Percentiles rank a stretch among this genome's conserved stretches.
Evolutionary conservation across 2,888 invertebrate species (phyloP).

Genomic region (Spicauda simplicius): DNA sequence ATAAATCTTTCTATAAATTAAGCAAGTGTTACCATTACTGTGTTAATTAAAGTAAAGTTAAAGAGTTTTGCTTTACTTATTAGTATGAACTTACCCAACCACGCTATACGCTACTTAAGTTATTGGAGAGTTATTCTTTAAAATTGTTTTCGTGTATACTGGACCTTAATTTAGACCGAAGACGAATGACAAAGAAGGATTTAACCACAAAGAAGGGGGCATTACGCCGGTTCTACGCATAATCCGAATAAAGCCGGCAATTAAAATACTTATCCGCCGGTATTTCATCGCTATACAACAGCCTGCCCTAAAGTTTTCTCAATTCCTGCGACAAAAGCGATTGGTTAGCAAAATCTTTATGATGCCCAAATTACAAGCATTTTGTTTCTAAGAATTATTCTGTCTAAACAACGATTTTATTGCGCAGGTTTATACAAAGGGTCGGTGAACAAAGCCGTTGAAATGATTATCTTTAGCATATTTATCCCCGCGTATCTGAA

Average conservation of each 20-base stretch:
- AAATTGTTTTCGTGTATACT: constrained; percentile 21
- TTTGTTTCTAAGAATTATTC: constrained; percentile 5
- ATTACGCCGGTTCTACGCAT: constrained; percentile 54
- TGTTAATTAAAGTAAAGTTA: too few species aligned
- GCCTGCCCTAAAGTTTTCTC: constrained; percentile 5
- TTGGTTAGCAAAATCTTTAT: constrained; percentile 18
- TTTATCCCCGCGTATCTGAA: background rate
- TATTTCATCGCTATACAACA: constrained; percentile 51
- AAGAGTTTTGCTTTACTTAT: too few species aligned
- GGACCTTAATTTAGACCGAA: constrained; percentile 44
- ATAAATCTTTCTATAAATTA: too few species aligned
- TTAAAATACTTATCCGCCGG: constrained; percentile 70
- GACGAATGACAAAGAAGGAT: constrained; percentile 58
- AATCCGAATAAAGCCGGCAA: constrained; percentile 66
- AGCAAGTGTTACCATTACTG: too few species aligned
- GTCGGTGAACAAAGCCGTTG: background rate
- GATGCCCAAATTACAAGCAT: constrained; percentile 8
- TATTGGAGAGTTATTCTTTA: constrained; percentile 18
- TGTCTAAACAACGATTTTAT: constrained; percentile 11
- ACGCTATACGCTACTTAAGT: constrained; percentile 1
- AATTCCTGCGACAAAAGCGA: constrained; percentile 19
- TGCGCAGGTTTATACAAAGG: background rate
- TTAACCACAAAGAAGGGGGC: constrained; percentile 60
- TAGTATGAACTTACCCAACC: too few species aligned
- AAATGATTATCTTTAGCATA: background rate